Percentiles rank a stretch among this genome's conserved stretches.
phyloP scores from a whole-genome alignment of 2,888 invertebrate species.

The Amphipoea oculea region DNA sequence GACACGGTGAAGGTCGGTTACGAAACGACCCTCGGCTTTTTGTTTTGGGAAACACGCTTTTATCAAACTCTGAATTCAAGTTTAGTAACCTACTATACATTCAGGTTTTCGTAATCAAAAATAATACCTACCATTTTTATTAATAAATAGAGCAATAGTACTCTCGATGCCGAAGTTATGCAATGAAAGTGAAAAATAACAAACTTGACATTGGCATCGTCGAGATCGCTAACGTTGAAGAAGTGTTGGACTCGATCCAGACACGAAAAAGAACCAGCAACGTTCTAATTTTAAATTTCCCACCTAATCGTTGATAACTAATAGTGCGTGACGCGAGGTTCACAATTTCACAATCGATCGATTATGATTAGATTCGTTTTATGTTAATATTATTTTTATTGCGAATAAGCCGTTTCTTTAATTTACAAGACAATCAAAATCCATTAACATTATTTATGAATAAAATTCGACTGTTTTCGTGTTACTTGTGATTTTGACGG shows the following conservation, averaged over 20 bases:
- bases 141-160: constrained; percentile 34
- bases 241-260: constrained; percentile 82
- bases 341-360: constrained; percentile 67
- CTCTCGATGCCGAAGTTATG: constrained; percentile 63
- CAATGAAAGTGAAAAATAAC: constrained; percentile 82
- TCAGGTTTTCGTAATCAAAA: neutral
- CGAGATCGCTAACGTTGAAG: constrained; percentile 60
- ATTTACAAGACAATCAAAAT: neutral
- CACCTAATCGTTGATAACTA: constrained; percentile 61
- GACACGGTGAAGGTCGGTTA: constrained; percentile 59
- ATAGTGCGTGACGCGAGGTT: constrained; percentile 57
- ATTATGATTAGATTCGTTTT: constrained; percentile 59
- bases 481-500: neutral
- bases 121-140: neutral
- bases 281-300: constrained; percentile 80
- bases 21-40: constrained; percentile 51
- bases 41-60: neutral
- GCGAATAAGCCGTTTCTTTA: neutral
- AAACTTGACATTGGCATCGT: constrained; percentile 84
- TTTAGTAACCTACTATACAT: neutral
- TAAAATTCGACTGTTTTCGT: neutral
- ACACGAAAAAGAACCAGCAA: constrained; percentile 75
- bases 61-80: neutral
- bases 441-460: neutral
- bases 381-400: constrained; percentile 4